Conservation (phyloP, 2,888 invertebrate genomes). For the Eristalis intricaria region DNA sequence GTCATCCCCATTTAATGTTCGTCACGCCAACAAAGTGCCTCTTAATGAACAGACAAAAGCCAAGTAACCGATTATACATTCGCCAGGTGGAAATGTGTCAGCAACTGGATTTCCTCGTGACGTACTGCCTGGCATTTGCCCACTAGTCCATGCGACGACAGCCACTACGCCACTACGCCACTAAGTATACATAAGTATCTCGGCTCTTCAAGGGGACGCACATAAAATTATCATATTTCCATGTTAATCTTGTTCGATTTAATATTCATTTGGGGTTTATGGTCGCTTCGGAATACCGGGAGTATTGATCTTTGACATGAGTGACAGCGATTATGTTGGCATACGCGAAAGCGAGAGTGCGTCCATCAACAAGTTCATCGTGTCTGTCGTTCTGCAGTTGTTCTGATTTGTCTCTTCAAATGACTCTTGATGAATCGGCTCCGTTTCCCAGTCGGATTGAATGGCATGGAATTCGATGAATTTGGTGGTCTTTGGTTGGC, state of each 20-base stretch:
- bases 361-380: neutral
- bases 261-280: conserved; percentile 39
- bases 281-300: conserved; percentile 4
- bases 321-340: conserved; percentile 4
- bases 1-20: neutral
- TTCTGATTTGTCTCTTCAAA: neutral
- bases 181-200: neutral
- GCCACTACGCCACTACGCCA: neutral
- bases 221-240: conserved; percentile 50
- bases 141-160: neutral
- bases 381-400: neutral
- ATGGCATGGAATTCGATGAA: too few species aligned
- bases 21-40: neutral
- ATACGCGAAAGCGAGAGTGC: neutral
- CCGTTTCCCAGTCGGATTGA: neutral
- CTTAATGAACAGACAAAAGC: neutral
- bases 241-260: conserved; percentile 24
- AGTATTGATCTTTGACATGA: conserved; percentile 18
- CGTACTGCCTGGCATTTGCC: neutral
- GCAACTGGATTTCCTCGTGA: conserved; percentile 32
- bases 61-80: neutral
- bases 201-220: neutral
- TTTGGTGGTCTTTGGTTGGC: too few species aligned
- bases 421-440: neutral
- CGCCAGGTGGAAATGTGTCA: conserved; percentile 27